These are phyloP conservation scores for Platerodrilus igneus DNA, from an alignment of 2,888 invertebrate species.

Conservation along the genomic window DNA sequence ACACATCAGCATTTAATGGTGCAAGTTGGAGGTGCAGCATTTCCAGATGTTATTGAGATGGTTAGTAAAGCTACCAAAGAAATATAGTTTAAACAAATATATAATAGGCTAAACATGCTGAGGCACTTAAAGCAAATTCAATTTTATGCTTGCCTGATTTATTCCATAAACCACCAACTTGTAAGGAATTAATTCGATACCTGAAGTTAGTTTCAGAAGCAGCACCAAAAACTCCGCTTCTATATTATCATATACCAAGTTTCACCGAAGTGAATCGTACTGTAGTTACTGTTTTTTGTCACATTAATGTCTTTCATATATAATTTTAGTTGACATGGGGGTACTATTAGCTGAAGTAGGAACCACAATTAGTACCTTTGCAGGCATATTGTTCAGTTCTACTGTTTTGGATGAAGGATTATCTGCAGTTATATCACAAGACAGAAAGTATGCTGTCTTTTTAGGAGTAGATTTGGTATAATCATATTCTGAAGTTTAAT, in stretches of 20 bases:
- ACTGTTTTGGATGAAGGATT: constrained; percentile 65
- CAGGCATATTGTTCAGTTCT: constrained; percentile 79
- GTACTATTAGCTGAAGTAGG: constrained; percentile 60
- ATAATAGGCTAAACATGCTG: constrained; percentile 67
- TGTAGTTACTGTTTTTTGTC: too few relatives aligned
- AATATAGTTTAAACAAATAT: too few relatives aligned
- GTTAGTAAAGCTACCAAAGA: constrained; percentile 46
- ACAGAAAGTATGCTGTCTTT: constrained; percentile 55
- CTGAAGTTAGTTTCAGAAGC: constrained; percentile 61
- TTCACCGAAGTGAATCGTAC: constrained; percentile 67
- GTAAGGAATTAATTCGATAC: constrained; percentile 61
- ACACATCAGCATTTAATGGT: constrained; percentile 60
- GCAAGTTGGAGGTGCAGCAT: constrained; percentile 66
- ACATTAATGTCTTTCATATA: too few relatives aligned
- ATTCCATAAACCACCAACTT: constrained; percentile 65
- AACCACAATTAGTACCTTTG: constrained; percentile 64
- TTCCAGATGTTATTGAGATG: constrained; percentile 64
- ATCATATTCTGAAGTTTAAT: neutral
- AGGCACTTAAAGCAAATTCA: constrained; percentile 59
- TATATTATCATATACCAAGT: constrained; percentile 79
- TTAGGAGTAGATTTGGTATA: constrained; percentile 66
- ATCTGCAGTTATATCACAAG: constrained; percentile 53
- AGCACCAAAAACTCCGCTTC: constrained; percentile 70
- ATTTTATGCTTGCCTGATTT: constrained; percentile 71
- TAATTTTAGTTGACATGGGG: constrained; percentile 65